Base-by-base conservation (phyloP, 92 coral and sea anemone species). In the Palythoa caribaeorum region DNA sequence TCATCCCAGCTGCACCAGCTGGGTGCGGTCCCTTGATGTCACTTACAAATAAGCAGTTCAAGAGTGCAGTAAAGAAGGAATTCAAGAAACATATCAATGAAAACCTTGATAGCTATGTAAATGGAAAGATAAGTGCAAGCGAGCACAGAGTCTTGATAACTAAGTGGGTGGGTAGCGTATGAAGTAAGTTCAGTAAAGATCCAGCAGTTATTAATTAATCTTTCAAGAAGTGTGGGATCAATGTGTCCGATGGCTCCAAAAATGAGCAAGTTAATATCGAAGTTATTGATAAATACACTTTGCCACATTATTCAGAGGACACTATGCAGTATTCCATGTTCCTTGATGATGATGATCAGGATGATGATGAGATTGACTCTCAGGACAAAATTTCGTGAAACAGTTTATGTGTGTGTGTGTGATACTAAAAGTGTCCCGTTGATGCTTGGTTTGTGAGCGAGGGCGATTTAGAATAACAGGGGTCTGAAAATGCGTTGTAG, bases 11-110 rank as follows among this genome's bases (percentile, higher is more conserved):
- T 83, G 87, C 66, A 83, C 87, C 74, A 66, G 77, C 47, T 28
- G 87, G 28, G 21, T 83, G 87, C 86, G 62, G 73, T 47, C 86
- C 71, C 86, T 81, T 65, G 86, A 81, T 81, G 76, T 81, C 73
- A 28, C 86, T 28, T 69, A 51, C 74, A 2, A 28, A 81, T 62
- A 81, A 63, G 72, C 75, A 74, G 53, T 81, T 81, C 75, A 81
- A 81, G 73, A 53, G 40, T 62, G 48, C 44, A 40, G 73, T 62
- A 35, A 62, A 71, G 63, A 21, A 63, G 48, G 55, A 81, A 52
- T 63, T 63, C 19, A 54, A 81, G 39, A 81, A 63, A 81, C 86
- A 81, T 63, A 13, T 81, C 35, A 71, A 60, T 60, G 76, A 81
- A 62, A 36, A 81, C 76, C 86, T 81, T 28, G 86, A 81, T 12